phyloP scores from a whole-genome alignment of 2,888 invertebrate genomes.

The Quadriops clusia region DNA sequence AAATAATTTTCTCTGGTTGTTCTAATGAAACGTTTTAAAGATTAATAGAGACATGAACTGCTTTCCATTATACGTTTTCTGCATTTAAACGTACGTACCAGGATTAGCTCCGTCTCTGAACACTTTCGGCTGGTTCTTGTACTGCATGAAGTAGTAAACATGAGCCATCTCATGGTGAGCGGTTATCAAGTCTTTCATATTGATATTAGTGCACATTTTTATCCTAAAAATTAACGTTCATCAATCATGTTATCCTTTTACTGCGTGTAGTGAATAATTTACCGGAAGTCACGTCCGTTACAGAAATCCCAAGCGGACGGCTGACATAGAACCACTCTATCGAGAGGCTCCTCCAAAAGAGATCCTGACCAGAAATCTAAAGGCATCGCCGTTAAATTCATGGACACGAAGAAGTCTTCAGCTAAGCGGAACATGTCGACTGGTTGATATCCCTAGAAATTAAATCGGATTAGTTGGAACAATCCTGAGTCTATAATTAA shows the following conservation, averaged over 20 bases:
- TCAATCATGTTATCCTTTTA: constrained; percentile 3
- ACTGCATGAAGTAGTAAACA: constrained; percentile 77
- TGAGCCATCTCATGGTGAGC: constrained; percentile 90
- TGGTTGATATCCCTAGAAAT: constrained; percentile 66
- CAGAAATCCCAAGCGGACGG: constrained; percentile 94
- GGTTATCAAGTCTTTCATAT: constrained; percentile 75
- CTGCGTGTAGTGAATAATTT: constrained; percentile 11
- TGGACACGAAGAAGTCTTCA: constrained; percentile 82
- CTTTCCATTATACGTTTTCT: no score
- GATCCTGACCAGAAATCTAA: constrained; percentile 82
- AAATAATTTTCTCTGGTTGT: no score
- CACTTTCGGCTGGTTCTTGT: constrained; percentile 69
- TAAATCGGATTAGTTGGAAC: neutral
- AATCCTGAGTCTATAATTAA: constrained; percentile 1
- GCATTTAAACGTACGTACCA: no score
- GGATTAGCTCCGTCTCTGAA: constrained; percentile 90
- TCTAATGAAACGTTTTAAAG: no score
- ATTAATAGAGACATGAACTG: constrained; percentile 1
- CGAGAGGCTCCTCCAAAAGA: constrained; percentile 66
- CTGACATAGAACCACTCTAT: constrained; percentile 70
- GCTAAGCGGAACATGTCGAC: constrained; percentile 74
- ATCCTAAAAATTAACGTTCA: constrained; percentile 46
- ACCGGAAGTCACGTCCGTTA: constrained; percentile 78
- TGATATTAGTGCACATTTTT: constrained; percentile 78
- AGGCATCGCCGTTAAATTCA: constrained; percentile 79